Base-by-base conservation (phyloP, 2,113 vertebrate species). In the Delphinus delphis region DNA sequence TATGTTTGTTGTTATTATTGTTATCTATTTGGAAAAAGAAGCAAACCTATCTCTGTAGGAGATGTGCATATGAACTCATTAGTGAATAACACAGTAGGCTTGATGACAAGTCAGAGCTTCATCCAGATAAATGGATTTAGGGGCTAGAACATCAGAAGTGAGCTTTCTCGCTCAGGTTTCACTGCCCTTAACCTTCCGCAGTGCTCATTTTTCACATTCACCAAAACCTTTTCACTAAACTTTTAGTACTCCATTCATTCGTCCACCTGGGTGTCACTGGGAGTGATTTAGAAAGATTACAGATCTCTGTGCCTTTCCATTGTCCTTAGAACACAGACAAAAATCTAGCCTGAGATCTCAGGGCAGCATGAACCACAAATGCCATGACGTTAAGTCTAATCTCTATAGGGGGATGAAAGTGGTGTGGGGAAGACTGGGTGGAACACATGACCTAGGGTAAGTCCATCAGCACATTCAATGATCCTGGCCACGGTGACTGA, bases 281-380 rank as follows among this genome's bases (percentile, higher is more conserved):
- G 62, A 96, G 73, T 97, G 96, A 97, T 97, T 98, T 96, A 95
- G 95, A 95, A 97, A 96, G 97, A 97, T 97, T 97, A 94, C 92
- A 95, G 86, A 85, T 97, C 95, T 82, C 88, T 36, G 11, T 94
- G 93, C 77, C 96, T 97, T 97, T 97, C 85, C 23, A 58, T n/a
- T 96, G 96, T 93, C 95, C 96, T 97, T 94, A 95, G 88, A 94
- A 88, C 58, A 70, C 28, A 94, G 90, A 96, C 80, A 88, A 93
- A 95, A 95, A 31, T 86, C 89, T 82, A 73, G 20, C 15, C 38
- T 79, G 62, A 82, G 84, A 82, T 67, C 80, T 38, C 81, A 77
- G 81, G 17, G n/a, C 10, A 82, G 65, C 55, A 23, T 41, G 21
- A 83, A 94, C 81, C 77, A 67, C 18, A 90, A 87, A 86, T 8